Evolutionary conservation across 2,113 vertebrate genomes (phyloP), one percentile per base, ranked within the genome.

Genomic region (Mastomys coucha): DNA sequence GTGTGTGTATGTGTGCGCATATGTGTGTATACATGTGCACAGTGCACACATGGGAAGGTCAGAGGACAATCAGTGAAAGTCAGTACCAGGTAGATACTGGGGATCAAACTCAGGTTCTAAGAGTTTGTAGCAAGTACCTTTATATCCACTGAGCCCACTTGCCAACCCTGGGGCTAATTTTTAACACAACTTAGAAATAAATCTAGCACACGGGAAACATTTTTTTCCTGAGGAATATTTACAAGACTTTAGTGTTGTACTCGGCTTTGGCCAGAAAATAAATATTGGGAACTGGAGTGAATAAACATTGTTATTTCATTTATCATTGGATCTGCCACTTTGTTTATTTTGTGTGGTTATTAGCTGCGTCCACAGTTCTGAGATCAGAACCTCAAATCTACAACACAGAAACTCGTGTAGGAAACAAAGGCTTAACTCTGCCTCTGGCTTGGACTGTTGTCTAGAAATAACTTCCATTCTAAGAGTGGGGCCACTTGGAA

Each of bases 131-230:
- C 63, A 36, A 67, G 63, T 19, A 22, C 63, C 42, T 36, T 69
- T 36, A 36, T 33, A 67, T 22, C 6, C 42, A 86, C 19, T 7
- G 42, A 45, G 42, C 84, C 84, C 36, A 36, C 63, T 51, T 49
- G 31, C 17, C 10, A 51, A 24, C 19, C 17, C 19, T 6, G 5
- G 39, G 19, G 28, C 86, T 73, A 39, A 72, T 31, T 58, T 80
- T n/a, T 91, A 88, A 69, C 88, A 51, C 85, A 92, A 87, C 10
- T 80, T 33, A 49, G 76, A 95, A 96, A 92, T 92, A 95, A 96
- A 92, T 90, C 19, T 42, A 80, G 69, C 84, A 53, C 36, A 60
- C 20, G 67, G 69, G 33, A 39, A 26, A 92, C 84, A 70, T 39
- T 65, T 84, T 65, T 26, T 28, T 11, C 77, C 93, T n/a, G 39